phyloP scores from a whole-genome alignment of 2,797 vertebrate genomes.

The Eospalax fontanierii region DNA sequence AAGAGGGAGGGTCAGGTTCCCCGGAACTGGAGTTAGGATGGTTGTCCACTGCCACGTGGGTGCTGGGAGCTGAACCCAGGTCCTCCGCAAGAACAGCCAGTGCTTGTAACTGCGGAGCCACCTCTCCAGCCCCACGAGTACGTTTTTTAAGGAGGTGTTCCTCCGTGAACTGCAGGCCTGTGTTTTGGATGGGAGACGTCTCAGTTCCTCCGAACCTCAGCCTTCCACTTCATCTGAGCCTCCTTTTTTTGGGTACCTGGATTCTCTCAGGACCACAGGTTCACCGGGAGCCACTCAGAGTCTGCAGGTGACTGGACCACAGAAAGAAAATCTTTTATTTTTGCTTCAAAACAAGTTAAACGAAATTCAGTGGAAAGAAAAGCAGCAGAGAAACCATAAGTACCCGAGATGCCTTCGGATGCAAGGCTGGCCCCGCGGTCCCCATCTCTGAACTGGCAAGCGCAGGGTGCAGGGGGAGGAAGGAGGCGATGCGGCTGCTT shows the following conservation, averaged over 20 bases:
- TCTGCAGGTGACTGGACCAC: neutral
- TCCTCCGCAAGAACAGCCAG: too few species aligned
- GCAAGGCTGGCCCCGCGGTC: neutral
- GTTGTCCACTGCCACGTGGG: too few species aligned
- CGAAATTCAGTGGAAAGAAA: neutral
- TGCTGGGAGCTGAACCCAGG: too few species aligned
- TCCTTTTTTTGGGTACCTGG: neutral
- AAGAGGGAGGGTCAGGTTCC: too few species aligned
- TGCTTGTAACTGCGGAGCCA: too few species aligned
- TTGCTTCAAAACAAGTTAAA: neutral
- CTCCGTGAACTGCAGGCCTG: too few species aligned
- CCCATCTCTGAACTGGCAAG: neutral
- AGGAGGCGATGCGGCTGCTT: neutral
- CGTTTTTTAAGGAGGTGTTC: neutral
- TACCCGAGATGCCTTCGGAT: neutral
- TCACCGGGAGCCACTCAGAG: neutral
- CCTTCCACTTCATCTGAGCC: neutral
- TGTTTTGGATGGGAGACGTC: neutral
- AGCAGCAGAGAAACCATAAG: accelerated
- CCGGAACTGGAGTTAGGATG: too few species aligned
- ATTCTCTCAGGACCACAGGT: neutral
- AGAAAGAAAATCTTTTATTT: neutral
- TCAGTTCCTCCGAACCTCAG: neutral
- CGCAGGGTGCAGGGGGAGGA: neutral
- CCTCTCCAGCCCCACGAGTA: too few species aligned